Base-by-base conservation (phyloP, 2,113 vertebrate species). In the Cinclus mexicanus region DNA sequence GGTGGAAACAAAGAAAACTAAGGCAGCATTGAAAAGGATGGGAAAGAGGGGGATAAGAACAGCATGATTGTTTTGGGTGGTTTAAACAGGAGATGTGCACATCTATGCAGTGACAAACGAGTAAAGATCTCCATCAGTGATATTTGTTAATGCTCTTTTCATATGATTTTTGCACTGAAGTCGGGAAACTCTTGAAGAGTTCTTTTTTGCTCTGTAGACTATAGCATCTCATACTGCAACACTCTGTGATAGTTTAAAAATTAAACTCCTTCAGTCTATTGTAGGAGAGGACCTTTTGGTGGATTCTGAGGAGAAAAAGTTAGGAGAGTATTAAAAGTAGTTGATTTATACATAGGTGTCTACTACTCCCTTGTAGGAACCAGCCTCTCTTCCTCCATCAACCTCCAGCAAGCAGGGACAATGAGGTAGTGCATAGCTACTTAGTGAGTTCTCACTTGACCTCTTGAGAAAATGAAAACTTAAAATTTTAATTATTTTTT, bases 81-180 rank as follows among this genome's bases (percentile, higher is more conserved):
- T 50, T 91, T 69, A 75, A 82, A 57, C 3, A 10, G 33, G 18
- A 44, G 49, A 76, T 46, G 9, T 57, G 33, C 61, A 71, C 63
- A 69, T 14, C 65, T 41, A 5, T 10, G 17, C 29, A 90, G 23
- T 19, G 57, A 56, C 19, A 87, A 65, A 68, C 52, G 26, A 53
- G 22, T 41, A 76, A 75, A 52, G 26, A 41, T 89, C 20, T 25
- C 33, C 23, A 35, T 25, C 44, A 11, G 26, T 17, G 9, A n/a
- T 33, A 56, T 6, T 55, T 3, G 5, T 19, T 33, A 76, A 33
- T 0, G 0, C 8, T 69, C 20, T 53, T 72, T 75, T 46, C 1
- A 1, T 39, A 22, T 1, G 2, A 49, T 41, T 64, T 91, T 90
- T 93, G 35, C n/a, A 49, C 3, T 70, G 25, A 86, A 44, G 13